Evolutionary conservation across 2,113 vertebrate species (phyloP).

Genomic region (Xerus inauris): DNA sequence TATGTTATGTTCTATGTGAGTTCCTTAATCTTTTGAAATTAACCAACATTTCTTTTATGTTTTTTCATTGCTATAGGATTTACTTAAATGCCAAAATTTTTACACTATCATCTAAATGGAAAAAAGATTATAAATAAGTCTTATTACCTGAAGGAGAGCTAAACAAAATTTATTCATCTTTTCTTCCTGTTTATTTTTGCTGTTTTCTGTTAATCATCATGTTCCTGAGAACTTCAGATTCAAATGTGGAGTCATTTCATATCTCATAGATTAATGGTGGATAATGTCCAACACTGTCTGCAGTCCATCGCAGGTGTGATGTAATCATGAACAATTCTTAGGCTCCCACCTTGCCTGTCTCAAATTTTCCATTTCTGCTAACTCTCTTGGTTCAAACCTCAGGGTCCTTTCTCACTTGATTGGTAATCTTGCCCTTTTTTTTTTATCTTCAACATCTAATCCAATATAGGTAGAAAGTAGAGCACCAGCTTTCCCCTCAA

Average conservation of each 20-base stretch:
- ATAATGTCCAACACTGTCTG: rapidly evolving
- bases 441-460: not conserved
- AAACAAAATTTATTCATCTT: not conserved
- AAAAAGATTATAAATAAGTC: not conserved
- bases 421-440: not conserved
- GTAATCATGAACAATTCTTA: not conserved
- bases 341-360: not conserved
- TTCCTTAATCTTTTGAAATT: not conserved
- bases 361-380: too few species aligned
- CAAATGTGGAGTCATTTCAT: too few species aligned
- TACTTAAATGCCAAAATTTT: not conserved
- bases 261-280: not conserved
- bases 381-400: not conserved
- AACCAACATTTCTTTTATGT: not conserved
- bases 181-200: not conserved
- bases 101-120: not conserved
- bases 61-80: not conserved
- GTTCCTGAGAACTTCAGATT: not conserved
- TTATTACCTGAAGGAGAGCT: not conserved
- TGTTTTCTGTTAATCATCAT: not conserved
- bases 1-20: not conserved
- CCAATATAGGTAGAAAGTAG: not conserved
- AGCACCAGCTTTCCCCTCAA: not conserved
- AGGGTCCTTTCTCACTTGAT: not conserved
- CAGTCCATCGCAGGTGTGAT: not conserved